Conservation (phyloP, 2,113 vertebrate genomes). For the Pelvicachromis taeniatus region DNA sequence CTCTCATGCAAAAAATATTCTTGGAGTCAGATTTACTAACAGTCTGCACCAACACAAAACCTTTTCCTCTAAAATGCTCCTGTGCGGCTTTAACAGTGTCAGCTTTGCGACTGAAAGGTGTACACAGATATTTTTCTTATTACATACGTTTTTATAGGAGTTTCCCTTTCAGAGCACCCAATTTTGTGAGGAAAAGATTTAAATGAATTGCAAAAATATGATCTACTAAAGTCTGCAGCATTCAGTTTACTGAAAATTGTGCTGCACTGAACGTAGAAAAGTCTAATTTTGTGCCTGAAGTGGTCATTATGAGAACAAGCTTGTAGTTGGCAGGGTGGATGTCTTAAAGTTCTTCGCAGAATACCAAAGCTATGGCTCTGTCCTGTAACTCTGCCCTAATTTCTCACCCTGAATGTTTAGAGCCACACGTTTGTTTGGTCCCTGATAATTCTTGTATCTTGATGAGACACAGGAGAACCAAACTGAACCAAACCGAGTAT, state of each 20-base stretch:
- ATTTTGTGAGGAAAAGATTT: not conserved
- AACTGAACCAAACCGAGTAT: not conserved
- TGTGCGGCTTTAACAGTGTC: not conserved
- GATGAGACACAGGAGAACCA: not conserved
- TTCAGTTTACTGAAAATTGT: not conserved
- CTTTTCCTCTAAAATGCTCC: not conserved
- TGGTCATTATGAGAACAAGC: not conserved
- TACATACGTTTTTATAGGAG: not conserved
- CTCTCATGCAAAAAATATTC: not conserved
- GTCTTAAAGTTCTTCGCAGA: not conserved
- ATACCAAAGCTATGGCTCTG: not conserved
- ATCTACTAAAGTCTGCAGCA: not conserved
- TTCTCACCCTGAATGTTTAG: not conserved
- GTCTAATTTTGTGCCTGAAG: not conserved
- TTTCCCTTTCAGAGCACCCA: not conserved
- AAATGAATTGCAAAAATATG: not conserved
- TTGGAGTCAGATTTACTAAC: not conserved
- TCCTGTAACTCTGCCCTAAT: not conserved
- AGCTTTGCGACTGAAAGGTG: not conserved
- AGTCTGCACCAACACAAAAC: not conserved
- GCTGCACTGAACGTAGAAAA: not conserved
- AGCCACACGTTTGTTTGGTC: not conserved
- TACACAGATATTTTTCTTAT: not conserved
- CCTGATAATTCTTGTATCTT: not conserved
- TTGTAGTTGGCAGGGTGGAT: not conserved